Evolutionary conservation across 2,888 invertebrate genomes (phyloP), one percentile per base, ranked within the genome.

Genomic region (Hirtodrosophila trivittata): DNA sequence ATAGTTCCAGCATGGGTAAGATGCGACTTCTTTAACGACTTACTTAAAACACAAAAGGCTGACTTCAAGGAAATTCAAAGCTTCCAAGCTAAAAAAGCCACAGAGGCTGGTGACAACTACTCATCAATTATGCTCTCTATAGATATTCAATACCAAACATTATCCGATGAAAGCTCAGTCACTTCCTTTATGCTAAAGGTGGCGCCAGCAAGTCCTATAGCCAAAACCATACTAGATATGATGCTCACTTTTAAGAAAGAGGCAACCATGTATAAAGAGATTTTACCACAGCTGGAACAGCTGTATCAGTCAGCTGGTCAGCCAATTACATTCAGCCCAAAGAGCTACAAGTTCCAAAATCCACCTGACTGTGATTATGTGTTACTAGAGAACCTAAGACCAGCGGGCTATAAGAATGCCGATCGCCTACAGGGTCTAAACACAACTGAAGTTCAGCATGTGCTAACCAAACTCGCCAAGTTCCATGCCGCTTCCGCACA

Each of bases 401-500:
- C 50, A 0, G 42, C 38, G 2, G 82, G 82, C 1, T 89, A 82
- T 10, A 75, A 66, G 25, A 90, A 89, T 42, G 75, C 71, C 3
- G 75, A 88, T 59, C 83, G 90, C 0, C 68, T 76, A 0, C 59
- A 85, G 7, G 87, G 90, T 5, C 50, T 90, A 1, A 84, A 78
- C 42, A 56, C 70, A 14, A 57, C 49, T 1, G 89, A 90, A 42
- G 82, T 86, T 0, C 66, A 88, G 47, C 45, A 75, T 1, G 86
- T 80, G 0, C 59, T 90, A 0, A 62, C 63, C 43, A 86, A 88
- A 26, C 49, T 90, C 16, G 88, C 90, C 1, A 72, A 89, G 26
- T 66, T 89, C 30, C 90, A 90, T 78, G 90, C 90, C 1, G 88
- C 85, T 0, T 90, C 90, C 0, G 89, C 85, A 0, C 76, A 82